Conservation (phyloP, 30 jellyfish, hydroid and myxozoan species). For the Chironex yamaguchii region DNA sequence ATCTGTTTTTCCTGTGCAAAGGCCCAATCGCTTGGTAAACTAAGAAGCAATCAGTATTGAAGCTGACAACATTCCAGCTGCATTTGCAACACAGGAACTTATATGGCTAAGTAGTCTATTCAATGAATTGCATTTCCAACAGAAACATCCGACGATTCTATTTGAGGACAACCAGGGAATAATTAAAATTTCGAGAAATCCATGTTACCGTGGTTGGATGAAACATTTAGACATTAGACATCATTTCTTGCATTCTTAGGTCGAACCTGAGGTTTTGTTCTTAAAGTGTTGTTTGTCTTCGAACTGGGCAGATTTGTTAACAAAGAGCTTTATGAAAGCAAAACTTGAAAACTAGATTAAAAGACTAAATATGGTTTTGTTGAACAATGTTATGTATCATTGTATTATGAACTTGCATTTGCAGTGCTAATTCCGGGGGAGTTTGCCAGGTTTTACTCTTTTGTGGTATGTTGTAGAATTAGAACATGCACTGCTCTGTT, state of each 20-base stretch:
- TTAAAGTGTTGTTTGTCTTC: constrained; percentile 64
- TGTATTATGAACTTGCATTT: no score
- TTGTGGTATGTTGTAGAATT: no score
- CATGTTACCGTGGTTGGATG: constrained; percentile 31
- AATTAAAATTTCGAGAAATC: no score
- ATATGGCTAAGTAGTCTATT: constrained; percentile 3
- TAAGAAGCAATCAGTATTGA: constrained; percentile 49
- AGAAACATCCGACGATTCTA: no score
- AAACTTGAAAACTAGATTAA: constrained; percentile 39
- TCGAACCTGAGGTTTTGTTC: neutral
- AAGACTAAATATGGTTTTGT: no score
- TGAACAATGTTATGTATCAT: no score
- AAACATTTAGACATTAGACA: constrained; percentile 55
- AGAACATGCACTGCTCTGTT: no score
- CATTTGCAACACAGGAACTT: constrained; percentile 21
- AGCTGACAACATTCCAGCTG: constrained; percentile 39
- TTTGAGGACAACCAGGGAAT: no score
- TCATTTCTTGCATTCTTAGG: constrained; percentile 53
- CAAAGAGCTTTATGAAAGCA: constrained; percentile 51
- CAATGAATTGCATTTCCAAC: no score
- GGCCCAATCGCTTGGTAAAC: constrained; percentile 37
- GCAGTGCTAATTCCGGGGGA: no score
- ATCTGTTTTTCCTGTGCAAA: constrained; percentile 5
- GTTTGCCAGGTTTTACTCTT: no score
- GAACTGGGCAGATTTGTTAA: constrained; percentile 62